These are phyloP conservation scores for Scolanthus callimorphus DNA, from an alignment of 92 coral and sea anemone genomes.

Conservation along the genomic window DNA sequence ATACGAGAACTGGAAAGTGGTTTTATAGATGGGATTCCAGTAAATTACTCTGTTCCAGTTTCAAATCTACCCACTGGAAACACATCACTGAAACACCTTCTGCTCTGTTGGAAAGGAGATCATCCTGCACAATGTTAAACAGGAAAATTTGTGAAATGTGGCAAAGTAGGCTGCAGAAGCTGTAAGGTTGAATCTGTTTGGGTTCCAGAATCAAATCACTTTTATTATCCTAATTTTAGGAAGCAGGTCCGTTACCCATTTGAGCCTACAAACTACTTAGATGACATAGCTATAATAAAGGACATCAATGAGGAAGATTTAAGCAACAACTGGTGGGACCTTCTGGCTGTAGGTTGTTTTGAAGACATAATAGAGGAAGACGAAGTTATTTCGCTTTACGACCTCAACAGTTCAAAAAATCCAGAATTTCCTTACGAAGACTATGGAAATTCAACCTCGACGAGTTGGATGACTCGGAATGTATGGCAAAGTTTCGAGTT, in stretches of 20 bases:
- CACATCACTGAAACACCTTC: slow-evolving; percentile 31
- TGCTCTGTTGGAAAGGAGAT: slow-evolving; percentile 66
- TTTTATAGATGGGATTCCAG: slow-evolving; percentile 52
- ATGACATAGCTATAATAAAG: slow-evolving; percentile 21
- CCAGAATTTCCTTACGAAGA: too few relatives aligned
- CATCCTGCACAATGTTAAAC: slow-evolving; percentile 57
- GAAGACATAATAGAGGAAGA: too few relatives aligned
- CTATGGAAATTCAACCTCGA: too few relatives aligned
- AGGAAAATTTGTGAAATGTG: slow-evolving; percentile 59
- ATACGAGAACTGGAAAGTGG: slow-evolving; percentile 36
- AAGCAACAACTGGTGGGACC: too few relatives aligned
- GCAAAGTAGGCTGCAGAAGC: slow-evolving; percentile 52
- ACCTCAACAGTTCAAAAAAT: too few relatives aligned
- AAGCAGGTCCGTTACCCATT: slow-evolving; percentile 40
- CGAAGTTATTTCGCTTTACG: too few relatives aligned
- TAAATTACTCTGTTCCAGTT: slow-evolving; percentile 36
- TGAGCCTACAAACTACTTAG: slow-evolving; percentile 20
- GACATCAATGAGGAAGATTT: slow-evolving; percentile 65
- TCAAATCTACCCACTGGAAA: slow-evolving; percentile 31
- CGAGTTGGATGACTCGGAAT: too few relatives aligned
- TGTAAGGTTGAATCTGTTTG: slow-evolving; percentile 35
- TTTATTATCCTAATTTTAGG: slow-evolving; percentile 57
- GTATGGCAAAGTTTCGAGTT: too few relatives aligned
- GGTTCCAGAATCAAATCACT: slow-evolving; percentile 50
- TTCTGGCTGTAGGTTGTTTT: too few relatives aligned